These are phyloP conservation scores for Hirundo rustica DNA, from an alignment of 2,797 vertebrate species.

Conservation along the genomic window DNA sequence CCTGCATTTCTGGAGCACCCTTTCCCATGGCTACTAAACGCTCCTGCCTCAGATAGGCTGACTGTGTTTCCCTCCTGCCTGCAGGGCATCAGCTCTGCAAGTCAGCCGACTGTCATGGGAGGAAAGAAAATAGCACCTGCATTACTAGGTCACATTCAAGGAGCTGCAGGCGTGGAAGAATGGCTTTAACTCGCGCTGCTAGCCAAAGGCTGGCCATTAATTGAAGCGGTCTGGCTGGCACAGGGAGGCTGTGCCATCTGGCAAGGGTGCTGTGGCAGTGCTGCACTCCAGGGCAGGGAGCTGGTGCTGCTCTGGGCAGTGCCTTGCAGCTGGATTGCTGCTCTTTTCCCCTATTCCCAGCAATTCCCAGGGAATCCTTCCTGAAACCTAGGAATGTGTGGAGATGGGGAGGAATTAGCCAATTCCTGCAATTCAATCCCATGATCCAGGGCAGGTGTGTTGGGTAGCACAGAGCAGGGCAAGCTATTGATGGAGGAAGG, in stretches of 20 bases:
- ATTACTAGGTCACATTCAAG: constrained; percentile 7
- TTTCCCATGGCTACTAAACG: background rate
- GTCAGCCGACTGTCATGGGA: constrained; percentile 23
- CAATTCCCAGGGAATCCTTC: background rate
- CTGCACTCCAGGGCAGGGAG: background rate
- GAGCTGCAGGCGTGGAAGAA: background rate
- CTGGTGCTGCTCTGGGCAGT: background rate
- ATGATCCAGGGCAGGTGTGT: fast-evolving
- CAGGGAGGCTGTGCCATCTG: background rate
- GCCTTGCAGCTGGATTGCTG: background rate
- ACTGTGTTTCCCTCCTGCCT: background rate
- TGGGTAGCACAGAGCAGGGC: background rate
- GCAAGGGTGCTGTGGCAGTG: background rate
- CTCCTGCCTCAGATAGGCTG: background rate
- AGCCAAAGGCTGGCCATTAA: background rate
- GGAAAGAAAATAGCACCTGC: constrained; percentile 43
- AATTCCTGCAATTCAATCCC: background rate
- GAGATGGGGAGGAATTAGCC: background rate
- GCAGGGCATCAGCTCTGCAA: background rate
- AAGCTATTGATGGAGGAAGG: background rate
- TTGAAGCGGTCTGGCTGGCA: background rate
- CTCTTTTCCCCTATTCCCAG: background rate
- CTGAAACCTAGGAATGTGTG: background rate
- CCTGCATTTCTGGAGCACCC: background rate
- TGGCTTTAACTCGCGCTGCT: fast-evolving